A percentile compares a stretch with the other conserved stretches of the same genome.
Evolutionary conservation across 2,113 vertebrate genomes (phyloP).

Genomic region (human (Homo sapiens)): DNA sequence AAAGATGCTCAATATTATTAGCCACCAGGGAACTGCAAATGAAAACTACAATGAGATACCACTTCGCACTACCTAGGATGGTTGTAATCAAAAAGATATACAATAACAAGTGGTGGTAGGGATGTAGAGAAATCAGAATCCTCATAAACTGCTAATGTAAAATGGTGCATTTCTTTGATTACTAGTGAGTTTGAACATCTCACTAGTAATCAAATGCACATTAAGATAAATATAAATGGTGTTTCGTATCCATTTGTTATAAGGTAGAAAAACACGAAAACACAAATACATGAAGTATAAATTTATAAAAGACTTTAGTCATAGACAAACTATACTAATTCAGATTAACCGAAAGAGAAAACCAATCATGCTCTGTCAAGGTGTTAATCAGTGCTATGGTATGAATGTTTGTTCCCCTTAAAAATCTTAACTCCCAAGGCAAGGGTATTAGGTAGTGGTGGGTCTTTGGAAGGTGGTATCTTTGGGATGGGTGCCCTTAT

Average conservation of each 20-base stretch:
- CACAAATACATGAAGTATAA: not conserved
- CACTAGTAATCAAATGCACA: not conserved
- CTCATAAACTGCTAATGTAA: not conserved
- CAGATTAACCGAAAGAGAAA: not conserved
- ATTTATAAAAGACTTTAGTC: not conserved
- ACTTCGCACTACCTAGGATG: not conserved
- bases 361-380: not conserved
- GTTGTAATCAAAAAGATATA: not conserved
- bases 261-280: conserved; percentile 21
- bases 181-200: not conserved
- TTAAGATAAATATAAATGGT: not conserved
- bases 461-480: not conserved
- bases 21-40: not conserved
- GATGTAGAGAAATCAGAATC: not conserved
- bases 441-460: not conserved
- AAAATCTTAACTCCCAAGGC: not conserved
- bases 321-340: conserved; percentile 13
- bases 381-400: not conserved
- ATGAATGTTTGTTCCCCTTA: not conserved
- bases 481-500: not conserved
- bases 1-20: not conserved
- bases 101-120: not conserved
- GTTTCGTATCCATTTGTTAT: not conserved
- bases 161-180: not conserved
- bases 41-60: not conserved